phyloP scores from a whole-genome alignment of 1,140 invertebrate genomes.

The Drosophila arawakana region DNA sequence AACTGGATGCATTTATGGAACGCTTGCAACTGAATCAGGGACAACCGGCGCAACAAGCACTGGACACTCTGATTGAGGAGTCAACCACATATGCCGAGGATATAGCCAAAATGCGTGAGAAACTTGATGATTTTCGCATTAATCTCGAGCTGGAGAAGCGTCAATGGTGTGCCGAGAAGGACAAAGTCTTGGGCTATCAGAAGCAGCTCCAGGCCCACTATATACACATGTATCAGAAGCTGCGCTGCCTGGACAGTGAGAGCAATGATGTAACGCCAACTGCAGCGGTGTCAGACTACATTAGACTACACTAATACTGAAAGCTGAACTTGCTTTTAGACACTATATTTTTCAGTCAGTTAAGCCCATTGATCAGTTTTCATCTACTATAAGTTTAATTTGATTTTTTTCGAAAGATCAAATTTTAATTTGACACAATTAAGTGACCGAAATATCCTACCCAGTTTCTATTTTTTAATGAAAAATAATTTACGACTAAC shows the following conservation, averaged over 20 bases:
- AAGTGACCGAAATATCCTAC: no score
- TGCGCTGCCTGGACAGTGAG: conserved; percentile 71
- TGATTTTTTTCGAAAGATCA: not conserved
- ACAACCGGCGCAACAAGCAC: conserved; percentile 58
- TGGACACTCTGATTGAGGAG: conserved; percentile 79
- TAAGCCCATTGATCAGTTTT: not conserved
- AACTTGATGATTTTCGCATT: conserved; percentile 74
- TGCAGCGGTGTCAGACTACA: not conserved
- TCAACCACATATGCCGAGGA: conserved; percentile 79
- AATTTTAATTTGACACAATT: no score
- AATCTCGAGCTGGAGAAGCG: conserved; percentile 81
- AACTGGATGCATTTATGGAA: conserved; percentile 60
- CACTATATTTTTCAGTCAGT: not conserved
- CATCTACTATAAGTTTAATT: not conserved
- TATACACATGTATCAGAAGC: conserved; percentile 83
- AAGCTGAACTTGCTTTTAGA: not conserved
- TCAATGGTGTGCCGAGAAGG: conserved; percentile 79
- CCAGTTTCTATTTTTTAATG: no score
- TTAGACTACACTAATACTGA: not conserved
- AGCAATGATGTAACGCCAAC: not conserved
- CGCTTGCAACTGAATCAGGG: conserved; percentile 55
- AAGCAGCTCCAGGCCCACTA: conserved; percentile 81
- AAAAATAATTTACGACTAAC: no score
- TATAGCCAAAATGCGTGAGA: conserved; percentile 74
- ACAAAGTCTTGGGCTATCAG: conserved; percentile 78